Percentiles rank a stretch among this genome's conserved stretches.
These are phyloP conservation scores for Botia almorhae DNA, from an alignment of 2,797 vertebrate species.

Conservation along the genomic window DNA sequence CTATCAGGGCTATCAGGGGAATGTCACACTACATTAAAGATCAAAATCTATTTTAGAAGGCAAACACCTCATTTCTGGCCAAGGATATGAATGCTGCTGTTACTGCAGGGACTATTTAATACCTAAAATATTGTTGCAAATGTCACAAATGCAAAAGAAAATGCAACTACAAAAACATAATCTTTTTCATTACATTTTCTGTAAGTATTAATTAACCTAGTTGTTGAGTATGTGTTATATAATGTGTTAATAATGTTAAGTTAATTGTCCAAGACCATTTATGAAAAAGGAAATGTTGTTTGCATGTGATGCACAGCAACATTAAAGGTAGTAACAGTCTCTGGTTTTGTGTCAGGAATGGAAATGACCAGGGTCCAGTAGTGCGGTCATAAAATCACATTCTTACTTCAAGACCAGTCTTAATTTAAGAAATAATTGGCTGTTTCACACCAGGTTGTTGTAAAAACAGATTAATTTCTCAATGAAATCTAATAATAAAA, in stretches of 20 bases:
- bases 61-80: constrained; percentile 16
- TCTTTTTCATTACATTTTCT: too few species aligned
- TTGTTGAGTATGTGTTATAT: too few species aligned
- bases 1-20: constrained; percentile 16
- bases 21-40: constrained; percentile 48
- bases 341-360: too few species aligned
- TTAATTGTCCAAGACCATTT: too few species aligned
- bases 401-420: neutral
- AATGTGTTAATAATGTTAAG: too few species aligned
- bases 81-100: constrained; percentile 9
- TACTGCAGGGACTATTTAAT: neutral
- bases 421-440: neutral
- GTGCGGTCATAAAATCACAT: neutral
- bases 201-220: too few species aligned
- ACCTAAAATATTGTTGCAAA: neutral
- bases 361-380: too few species aligned
- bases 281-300: too few species aligned
- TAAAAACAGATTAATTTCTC: neutral
- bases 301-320: too few species aligned
- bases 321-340: too few species aligned
- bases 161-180: neutral
- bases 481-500: neutral
- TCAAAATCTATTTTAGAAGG: constrained; percentile 46
- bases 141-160: neutral
- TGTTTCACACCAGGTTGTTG: neutral